Evolutionary conservation across 1,140 invertebrate species (phyloP), one percentile per base, ranked within the genome.

Genomic region (Brachystomella parvula): DNA sequence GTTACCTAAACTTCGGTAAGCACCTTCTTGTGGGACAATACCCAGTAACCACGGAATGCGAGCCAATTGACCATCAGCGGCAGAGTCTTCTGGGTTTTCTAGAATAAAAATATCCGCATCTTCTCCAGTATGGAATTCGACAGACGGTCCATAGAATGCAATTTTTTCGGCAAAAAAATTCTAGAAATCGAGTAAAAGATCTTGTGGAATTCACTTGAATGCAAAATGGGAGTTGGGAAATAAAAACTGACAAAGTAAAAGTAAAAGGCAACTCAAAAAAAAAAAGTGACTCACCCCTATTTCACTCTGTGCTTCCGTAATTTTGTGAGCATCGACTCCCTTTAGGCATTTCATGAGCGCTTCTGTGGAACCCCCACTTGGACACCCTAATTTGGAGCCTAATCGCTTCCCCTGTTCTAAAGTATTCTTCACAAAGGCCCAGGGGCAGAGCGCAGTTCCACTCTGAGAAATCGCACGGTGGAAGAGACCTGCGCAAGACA

Each of bases 361-460:
- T n/a, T 44, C 39, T 9, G 39, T 44, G 39, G 39, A n/a, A n/a
- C n/a, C n/a, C 39, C 39, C 39, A 44, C 9, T 44, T 9, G 39
- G 39, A 44, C 39, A 44, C n/a, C 39, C 39, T 12, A 44, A 9
- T n/a, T n/a, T 44, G 9, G 9, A 12, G 39, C 9, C 39, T n/a
- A 44, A 44, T 44, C 39, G 9, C 39, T 44, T n/a, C n/a, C 9
- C 39, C n/a, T 44, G 39, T n/a, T 44, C 39, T 12, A 12, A n/a
- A 9, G 39, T 44, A 44, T 44, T 44, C 39, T 9, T 44, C 9
- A 44, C 39, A n/a, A 80, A 74, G 0, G 81, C 77, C 82, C 82
- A 83, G 19, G 80, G 76, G 71, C 78, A 78, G 3, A 82, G 68
- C 32, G 81, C 80, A 9, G 80, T 80, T 6, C 82, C 82, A 74